Evolutionary conservation across 1,140 invertebrate genomes (phyloP), one percentile per base, ranked within the genome.

Genomic region (Euwallacea fornicatus): DNA sequence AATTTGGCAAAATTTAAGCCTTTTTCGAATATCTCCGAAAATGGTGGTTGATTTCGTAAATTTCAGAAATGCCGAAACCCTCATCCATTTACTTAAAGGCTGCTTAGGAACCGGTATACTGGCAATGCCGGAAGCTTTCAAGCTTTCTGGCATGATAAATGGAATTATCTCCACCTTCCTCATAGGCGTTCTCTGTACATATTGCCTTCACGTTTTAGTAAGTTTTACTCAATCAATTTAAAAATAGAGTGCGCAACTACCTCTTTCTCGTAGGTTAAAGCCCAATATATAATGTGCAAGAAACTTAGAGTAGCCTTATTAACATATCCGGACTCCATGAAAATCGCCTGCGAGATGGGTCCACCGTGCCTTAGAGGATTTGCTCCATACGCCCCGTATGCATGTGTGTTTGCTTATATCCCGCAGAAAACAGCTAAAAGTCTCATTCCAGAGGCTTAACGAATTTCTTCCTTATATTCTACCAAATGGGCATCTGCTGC

Each of bases 401-500:
- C 21, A 33, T 33, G 1, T 4, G 21, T 16, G 4, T 8, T 8
- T 9, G 4, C 50, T 8, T 9, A 15, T n/a, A 15, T 15, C 3
- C 9, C 53, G 43, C 4, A 21, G 44, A 58, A 8, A 33, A 4
- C 21, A 2, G 21, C 21, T 33, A 33, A 33, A 33, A 33, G 21
- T 33, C 21, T 1, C 56, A 15, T 70, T 70, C 13, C 81, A 90
- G 89, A 66, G 81, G 83, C 44, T 78, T 88, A 8, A 87, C 89
- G 6, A 90, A 91, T 76, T 80, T 84, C 1, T 91, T 93, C 76
- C 84, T 96, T 16, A 85, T 93, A 21, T 83, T 93, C 44, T 93
- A 93, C 66, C 93, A 96, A 82, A 85, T 95, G 65, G 94, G 94
- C 6, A 94, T 94, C 65, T 95, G 93, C 80, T 94, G 92, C 82